A percentile compares a stretch with the other conserved stretches of the same genome.
Conservation (phyloP, 1,140 invertebrate species). For the Whitmania pigra region DNA sequence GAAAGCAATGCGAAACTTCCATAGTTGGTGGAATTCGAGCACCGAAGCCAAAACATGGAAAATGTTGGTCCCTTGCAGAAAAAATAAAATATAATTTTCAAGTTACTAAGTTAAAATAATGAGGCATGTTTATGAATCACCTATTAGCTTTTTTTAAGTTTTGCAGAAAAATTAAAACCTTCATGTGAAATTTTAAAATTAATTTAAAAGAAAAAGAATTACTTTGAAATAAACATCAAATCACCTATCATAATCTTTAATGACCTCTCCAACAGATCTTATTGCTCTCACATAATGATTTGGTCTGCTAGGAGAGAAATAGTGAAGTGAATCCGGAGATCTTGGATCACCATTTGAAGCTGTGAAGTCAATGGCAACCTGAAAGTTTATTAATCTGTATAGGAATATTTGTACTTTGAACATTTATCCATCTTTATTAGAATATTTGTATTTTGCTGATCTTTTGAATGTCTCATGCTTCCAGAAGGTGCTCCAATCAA, state of each 20-base stretch:
- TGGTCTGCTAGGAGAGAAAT: slow-evolving; percentile 38
- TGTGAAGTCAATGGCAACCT: slow-evolving; percentile 54
- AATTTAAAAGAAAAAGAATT: no score
- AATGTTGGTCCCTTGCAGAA: slow-evolving; percentile 37
- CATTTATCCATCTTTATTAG: no score
- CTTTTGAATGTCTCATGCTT: no score
- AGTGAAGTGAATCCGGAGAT: slow-evolving; percentile 48
- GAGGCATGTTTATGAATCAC: not conserved
- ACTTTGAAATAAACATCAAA: no score
- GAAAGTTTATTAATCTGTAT: not conserved
- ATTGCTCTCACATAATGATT: slow-evolving; percentile 45
- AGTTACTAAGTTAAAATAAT: no score
- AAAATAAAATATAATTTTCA: not conserved
- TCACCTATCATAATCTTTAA: slow-evolving; percentile 51
- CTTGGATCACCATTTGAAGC: slow-evolving; percentile 55
- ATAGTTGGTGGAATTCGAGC: slow-evolving; percentile 34
- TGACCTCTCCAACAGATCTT: slow-evolving; percentile 50
- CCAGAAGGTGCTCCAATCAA: no score
- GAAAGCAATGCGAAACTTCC: slow-evolving; percentile 38
- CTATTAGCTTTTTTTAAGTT: not conserved
- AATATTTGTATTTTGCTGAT: no score
- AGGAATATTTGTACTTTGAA: no score
- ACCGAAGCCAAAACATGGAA: slow-evolving; percentile 42
- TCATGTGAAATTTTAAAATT: not conserved
- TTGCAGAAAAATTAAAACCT: not conserved